Base-by-base conservation (phyloP, 2,888 invertebrate genomes). In the Nemapogon koenigi region DNA sequence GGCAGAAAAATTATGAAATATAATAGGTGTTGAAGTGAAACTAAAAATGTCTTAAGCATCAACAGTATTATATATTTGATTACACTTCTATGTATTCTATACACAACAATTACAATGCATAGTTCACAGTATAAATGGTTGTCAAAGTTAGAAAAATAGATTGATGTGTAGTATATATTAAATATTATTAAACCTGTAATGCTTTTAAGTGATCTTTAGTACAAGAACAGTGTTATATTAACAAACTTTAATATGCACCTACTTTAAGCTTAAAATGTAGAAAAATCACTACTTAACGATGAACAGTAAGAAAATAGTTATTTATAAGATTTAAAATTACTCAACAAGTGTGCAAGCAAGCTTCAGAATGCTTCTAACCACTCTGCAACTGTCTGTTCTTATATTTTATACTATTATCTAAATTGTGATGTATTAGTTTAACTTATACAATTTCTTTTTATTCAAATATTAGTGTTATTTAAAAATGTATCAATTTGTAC, bases 61-160 rank as follows among this genome's bases (percentile, higher is more conserved):
- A 76, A 78, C 78, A 78, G 71, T 75, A 62, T 65, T 62, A 68
- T 70, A 65, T n/a, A n/a, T n/a, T n/a, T n/a, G n/a, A n/a, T 62
- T 69, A 69, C 53, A 59, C 61, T 48, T 62, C 62, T 70, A 63
- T 59, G 55, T 53, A 50, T 62, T 59, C 30, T 62, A 55, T 62
- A 55, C 57, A 66, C 57, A 64, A 65, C 69, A 71, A 63, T 13
- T 33, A 11, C 33, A 28, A 11, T n/a, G 18, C 16, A 33, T n/a
- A 31, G 11, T 19, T 13, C 19, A 19, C 6, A 18, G 14, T 33
- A 19, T 11, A 33, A 33, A 31, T 33, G 18, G 8, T 16, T 31
- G 13, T 17, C 19, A 33, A 33, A 31, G 13, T 33, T 33, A 33
- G 7, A 33, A 33, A 32, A 33, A 33, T 19, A 17, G 18, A 30